These are phyloP conservation scores for Falco punctatus DNA, from an alignment of 2,113 vertebrate genomes.

Conservation along the genomic window DNA sequence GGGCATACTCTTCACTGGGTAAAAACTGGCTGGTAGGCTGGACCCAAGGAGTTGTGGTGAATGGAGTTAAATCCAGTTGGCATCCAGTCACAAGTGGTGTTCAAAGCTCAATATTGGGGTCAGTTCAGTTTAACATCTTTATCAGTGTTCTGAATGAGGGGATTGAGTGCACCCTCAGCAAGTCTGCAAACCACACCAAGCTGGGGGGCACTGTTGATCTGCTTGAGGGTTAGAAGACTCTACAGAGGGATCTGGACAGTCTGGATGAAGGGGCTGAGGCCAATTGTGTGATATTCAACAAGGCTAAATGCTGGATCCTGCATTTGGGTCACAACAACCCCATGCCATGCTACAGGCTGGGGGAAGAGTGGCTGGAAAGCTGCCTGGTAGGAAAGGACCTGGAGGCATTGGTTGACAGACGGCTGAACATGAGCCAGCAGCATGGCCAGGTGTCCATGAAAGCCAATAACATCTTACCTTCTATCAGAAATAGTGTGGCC, in stretches of 20 bases:
- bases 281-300: rapidly evolving
- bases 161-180: neutral
- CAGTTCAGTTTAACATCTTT: neutral
- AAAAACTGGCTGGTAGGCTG: neutral
- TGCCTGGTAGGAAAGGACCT: rapidly evolving
- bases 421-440: rapidly evolving
- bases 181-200: neutral
- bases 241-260: neutral
- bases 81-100: rapidly evolving
- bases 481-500: neutral
- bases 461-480: neutral
- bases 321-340: neutral
- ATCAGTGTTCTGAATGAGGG: neutral
- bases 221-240: neutral
- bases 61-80: neutral
- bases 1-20: rapidly evolving
- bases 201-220: neutral
- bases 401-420: rapidly evolving
- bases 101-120: neutral
- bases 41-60: neutral
- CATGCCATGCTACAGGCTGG: rapidly evolving
- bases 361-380: neutral
- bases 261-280: rapidly evolving
- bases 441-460: neutral
- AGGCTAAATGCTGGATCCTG: rapidly evolving